These are phyloP conservation scores for Formica exsecta DNA, from an alignment of 1,140 invertebrate genomes.

Conservation along the genomic window DNA sequence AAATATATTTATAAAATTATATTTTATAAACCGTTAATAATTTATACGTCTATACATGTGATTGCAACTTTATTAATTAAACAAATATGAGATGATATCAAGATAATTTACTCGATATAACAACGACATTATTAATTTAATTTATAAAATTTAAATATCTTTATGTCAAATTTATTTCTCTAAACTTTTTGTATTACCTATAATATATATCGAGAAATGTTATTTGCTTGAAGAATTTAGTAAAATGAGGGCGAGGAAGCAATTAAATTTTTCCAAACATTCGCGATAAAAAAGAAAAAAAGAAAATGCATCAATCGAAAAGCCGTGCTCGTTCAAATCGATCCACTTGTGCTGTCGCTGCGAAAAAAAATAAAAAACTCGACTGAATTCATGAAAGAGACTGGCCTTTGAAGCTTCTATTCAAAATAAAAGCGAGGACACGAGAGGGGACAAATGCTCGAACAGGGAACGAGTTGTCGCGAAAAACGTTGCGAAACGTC, in stretches of 20 bases:
- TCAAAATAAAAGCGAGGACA: constrained; percentile 11
- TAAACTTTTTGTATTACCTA: neutral
- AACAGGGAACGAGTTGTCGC: constrained; percentile 26
- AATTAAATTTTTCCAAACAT: constrained; percentile 35
- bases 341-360: constrained; percentile 10
- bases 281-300: constrained; percentile 4
- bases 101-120: neutral
- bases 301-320: constrained; percentile 8
- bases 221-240: neutral
- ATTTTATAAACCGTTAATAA: neutral
- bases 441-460: neutral
- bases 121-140: neutral
- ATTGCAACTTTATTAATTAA: neutral
- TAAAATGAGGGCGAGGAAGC: neutral
- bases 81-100: neutral
- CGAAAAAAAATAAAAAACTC: constrained; percentile 14
- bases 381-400: constrained; percentile 36
- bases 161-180: neutral
- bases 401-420: constrained; percentile 37
- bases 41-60: no score
- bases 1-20: no score
- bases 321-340: neutral
- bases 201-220: neutral
- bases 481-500: constrained; percentile 48
- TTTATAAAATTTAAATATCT: neutral